A percentile compares a stretch with the other conserved stretches of the same genome.
These are phyloP conservation scores for Micrasema longulum DNA, from an alignment of 1,140 invertebrate species.

Conservation along the genomic window DNA sequence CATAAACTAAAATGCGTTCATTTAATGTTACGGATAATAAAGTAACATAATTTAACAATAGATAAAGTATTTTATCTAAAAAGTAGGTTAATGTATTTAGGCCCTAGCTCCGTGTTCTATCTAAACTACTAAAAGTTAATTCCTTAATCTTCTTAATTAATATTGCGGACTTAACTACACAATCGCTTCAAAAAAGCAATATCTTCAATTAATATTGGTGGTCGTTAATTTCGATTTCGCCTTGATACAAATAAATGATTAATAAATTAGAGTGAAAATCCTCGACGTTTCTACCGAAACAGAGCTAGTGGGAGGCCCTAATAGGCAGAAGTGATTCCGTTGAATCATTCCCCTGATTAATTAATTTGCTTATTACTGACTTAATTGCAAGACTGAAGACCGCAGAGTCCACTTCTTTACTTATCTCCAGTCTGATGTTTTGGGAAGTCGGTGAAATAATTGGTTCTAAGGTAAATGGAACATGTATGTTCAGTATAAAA, in stretches of 20 bases:
- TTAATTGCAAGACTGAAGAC: slow-evolving; percentile 52
- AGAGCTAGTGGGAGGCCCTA: slow-evolving; percentile 38
- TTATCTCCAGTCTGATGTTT: background rate
- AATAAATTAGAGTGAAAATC: slow-evolving; percentile 47
- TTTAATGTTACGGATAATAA: no score
- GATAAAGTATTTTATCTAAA: no score
- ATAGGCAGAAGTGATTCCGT: slow-evolving; percentile 51
- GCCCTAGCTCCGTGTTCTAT: no score
- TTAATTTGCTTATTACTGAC: slow-evolving; percentile 54
- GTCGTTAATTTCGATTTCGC: slow-evolving; percentile 29
- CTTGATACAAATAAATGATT: slow-evolving; percentile 50
- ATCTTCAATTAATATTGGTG: background rate
- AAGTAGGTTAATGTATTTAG: no score
- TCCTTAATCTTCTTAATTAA: background rate
- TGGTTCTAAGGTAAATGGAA: no score
- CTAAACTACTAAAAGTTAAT: no score
- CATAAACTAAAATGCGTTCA: no score
- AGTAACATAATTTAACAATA: no score
- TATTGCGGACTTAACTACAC: slow-evolving; percentile 2
- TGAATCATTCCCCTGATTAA: slow-evolving; percentile 54
- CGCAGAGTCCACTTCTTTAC: slow-evolving; percentile 38
- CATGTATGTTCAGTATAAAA: no score
- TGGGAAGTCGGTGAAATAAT: background rate
- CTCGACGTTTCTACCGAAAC: slow-evolving; percentile 36
- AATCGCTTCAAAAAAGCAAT: slow-evolving; percentile 1